Evolutionary conservation across 2,113 vertebrate species (phyloP).

Genomic region (Urocynchramus pylzowi): DNA sequence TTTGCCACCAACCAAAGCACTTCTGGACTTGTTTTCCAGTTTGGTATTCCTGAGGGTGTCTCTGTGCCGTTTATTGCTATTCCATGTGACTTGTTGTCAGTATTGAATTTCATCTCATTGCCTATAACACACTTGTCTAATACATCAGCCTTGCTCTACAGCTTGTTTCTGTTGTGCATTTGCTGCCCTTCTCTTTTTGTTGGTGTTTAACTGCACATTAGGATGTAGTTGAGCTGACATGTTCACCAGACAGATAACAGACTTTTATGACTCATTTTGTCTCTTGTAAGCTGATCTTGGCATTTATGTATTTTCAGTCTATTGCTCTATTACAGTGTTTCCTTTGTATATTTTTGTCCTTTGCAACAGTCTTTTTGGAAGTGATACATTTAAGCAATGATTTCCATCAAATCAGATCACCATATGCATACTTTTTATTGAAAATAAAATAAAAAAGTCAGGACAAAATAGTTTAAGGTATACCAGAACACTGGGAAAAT

Average conservation of each 20-base stretch:
- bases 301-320: neutral
- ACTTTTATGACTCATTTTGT: neutral
- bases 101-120: neutral
- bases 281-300: neutral
- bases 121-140: neutral
- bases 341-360: neutral
- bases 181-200: neutral
- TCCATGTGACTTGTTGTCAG: slow-evolving; percentile 11
- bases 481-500: neutral
- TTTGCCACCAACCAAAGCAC: neutral
- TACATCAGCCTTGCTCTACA: neutral
- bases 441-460: neutral
- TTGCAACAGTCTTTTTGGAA: neutral
- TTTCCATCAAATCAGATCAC: neutral
- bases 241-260: neutral
- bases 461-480: neutral
- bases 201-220: neutral
- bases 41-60: neutral
- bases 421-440: neutral
- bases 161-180: neutral
- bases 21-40: neutral
- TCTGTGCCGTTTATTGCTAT: neutral
- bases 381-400: neutral
- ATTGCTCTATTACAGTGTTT: neutral
- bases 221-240: neutral